Conservation (phyloP, 2,888 invertebrate genomes). For the Brachyptera risi region DNA sequence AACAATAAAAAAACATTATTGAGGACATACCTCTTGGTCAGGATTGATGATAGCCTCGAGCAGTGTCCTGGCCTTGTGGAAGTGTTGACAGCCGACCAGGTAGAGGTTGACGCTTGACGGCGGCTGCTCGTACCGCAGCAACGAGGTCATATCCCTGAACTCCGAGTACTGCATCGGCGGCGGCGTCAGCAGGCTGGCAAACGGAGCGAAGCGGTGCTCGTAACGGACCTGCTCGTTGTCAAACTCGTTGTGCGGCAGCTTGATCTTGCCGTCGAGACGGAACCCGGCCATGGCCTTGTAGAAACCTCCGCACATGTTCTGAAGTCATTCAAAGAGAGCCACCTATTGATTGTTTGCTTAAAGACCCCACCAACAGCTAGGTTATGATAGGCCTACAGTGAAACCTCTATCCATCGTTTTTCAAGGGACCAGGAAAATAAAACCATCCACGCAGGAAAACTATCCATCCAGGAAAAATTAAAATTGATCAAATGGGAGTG, state of each 20-base stretch:
- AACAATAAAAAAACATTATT: too few species aligned
- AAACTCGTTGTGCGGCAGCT: conserved; percentile 79
- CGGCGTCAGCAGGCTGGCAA: conserved; percentile 79
- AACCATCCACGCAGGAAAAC: too few species aligned
- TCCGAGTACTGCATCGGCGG: conserved; percentile 88
- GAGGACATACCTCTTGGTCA: conserved; percentile 65
- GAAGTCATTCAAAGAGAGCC: too few species aligned
- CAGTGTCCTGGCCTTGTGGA: conserved; percentile 83
- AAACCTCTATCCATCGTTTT: too few species aligned
- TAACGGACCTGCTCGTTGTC: conserved; percentile 93
- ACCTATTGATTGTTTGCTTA: too few species aligned
- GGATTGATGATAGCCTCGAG: conserved; percentile 78
- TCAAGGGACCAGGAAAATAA: too few species aligned
- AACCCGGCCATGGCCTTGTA: conserved; percentile 94
- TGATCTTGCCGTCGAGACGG: conserved; percentile 79
- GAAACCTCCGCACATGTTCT: conserved; percentile 92
- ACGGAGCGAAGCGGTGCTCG: conserved; percentile 89
- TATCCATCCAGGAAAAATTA: too few species aligned
- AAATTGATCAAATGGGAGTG: too few species aligned
- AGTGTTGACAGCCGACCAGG: conserved; percentile 83
- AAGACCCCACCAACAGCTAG: too few species aligned
- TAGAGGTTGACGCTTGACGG: conserved; percentile 51
- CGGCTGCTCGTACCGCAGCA: conserved; percentile 45
- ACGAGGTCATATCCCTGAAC: conserved; percentile 79
- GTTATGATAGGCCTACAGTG: too few species aligned